Evolutionary conservation across 2,888 invertebrate genomes (phyloP).

Genomic region (Tipula helvola): DNA sequence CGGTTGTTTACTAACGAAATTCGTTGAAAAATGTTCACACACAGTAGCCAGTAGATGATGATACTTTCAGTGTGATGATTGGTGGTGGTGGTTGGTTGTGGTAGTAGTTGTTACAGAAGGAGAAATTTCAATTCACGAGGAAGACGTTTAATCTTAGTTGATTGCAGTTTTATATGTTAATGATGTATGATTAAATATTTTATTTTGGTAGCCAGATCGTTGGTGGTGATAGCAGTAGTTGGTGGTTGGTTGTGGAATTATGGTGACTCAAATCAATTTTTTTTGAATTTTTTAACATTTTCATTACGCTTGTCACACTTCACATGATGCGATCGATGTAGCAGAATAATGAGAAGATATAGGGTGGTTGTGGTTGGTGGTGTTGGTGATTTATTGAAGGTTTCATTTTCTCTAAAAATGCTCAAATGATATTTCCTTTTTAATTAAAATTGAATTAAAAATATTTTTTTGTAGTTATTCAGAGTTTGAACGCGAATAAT

Average conservation of each 20-base stretch:
- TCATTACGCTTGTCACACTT: not conserved
- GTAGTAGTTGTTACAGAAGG: constrained; percentile 6
- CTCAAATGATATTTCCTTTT: constrained; percentile 6
- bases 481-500: not conserved
- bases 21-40: not conserved
- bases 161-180: not conserved
- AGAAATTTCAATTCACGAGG: constrained; percentile 9
- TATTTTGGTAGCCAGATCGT: constrained; percentile 11
- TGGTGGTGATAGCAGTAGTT: constrained; percentile 6
- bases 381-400: constrained; percentile 5
- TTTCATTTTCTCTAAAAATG: constrained; percentile 7
- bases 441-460: constrained; percentile 7
- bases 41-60: not conserved
- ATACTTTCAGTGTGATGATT: constrained; percentile 1
- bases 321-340: constrained; percentile 7
- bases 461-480: constrained; percentile 1
- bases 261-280: constrained; percentile 12
- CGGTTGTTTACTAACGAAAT: constrained; percentile 5
- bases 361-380: not conserved
- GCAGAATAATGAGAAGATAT: constrained; percentile 6
- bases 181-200: constrained; percentile 6
- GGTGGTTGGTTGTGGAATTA: constrained; percentile 10
- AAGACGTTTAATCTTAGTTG: not conserved
- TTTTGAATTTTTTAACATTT: not conserved
- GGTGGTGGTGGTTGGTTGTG: not conserved